These are phyloP conservation scores for Cenopis cana DNA, from an alignment of 2,888 invertebrate genomes.

Conservation along the genomic window DNA sequence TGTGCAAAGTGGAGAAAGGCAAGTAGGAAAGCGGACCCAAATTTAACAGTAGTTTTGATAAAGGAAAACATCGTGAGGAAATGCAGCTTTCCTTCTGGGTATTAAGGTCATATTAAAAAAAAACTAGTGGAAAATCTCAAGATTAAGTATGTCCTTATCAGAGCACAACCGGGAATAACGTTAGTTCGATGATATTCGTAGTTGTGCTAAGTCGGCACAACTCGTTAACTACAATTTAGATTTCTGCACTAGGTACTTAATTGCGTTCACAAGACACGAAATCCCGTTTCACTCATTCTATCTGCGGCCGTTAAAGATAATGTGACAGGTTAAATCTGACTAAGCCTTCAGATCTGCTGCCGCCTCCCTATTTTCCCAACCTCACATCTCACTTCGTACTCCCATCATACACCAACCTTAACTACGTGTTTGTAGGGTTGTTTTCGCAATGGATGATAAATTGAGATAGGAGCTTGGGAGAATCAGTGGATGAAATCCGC, in stretches of 20 bases:
- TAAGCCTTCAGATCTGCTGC: constrained; percentile 33
- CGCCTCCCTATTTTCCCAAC: background rate
- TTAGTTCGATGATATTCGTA: no score
- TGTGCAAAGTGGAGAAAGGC: no score
- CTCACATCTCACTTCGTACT: background rate
- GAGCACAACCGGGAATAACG: no score
- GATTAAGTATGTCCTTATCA: no score
- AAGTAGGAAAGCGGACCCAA: no score
- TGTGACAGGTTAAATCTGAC: constrained; percentile 35
- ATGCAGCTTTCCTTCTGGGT: no score
- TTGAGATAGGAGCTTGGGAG: background rate
- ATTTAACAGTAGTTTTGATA: no score
- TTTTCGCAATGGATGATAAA: background rate
- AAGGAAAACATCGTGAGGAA: no score
- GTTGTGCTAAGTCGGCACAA: background rate
- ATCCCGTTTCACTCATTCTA: constrained; percentile 31
- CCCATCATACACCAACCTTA: background rate
- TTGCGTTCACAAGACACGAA: constrained; percentile 16
- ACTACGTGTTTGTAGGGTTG: background rate
- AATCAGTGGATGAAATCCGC: constrained; percentile 19
- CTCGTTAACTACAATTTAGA: constrained; percentile 5
- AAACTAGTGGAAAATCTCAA: no score
- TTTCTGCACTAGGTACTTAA: constrained; percentile 12
- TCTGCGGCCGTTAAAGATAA: constrained; percentile 39
- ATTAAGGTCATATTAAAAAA: no score